Evolutionary conservation across 2,888 invertebrate species (phyloP), one percentile per base, ranked within the genome.

Genomic region (Coleophora flavipennella): DNA sequence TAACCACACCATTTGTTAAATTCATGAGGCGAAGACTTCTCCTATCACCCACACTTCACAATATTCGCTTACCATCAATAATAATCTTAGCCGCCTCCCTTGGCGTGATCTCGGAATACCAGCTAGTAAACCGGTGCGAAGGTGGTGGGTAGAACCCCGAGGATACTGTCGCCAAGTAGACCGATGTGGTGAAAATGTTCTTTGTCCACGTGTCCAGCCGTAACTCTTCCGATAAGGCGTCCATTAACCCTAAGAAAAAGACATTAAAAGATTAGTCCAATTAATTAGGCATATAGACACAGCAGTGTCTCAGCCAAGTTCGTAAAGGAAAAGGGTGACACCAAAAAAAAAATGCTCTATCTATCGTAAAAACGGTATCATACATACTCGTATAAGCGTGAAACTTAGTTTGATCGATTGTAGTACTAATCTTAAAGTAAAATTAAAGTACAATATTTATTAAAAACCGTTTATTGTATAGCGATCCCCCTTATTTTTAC

Each of bases 181-280:
- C 84, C 0, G 80, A 79, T 2, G 83, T 84, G 0, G 70, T 73
- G 45, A 70, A 49, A 28, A 84, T 80, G 39, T 79, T 74, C 52
- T 74, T 79, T 0, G 81, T 79, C 80, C 77, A 80, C 8, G 66
- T 62, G 47, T 79, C 77, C 7, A 83, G 57, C 0, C 84, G 58
- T 1, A 84, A 57, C 49, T 84, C 83, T 42, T 83, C 83, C 1
- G 74, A 59, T 53, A 84, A 55, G 0, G 83, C 72, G 12, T 84
- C 83, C 83, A 84, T 83, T 32, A 84, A 49, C 39, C 83, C 83
- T 83, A 47, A 2, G 39, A n/a, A 39, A 20, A 4, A n/a, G n/a
- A n/a, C n/a, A n/a, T n/a, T n/a, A n/a, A n/a, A n/a, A n/a, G n/a
- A n/a, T n/a, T n/a, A n/a, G n/a, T n/a, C n/a, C n/a, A n/a, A n/a